Evolutionary conservation across 1,140 invertebrate species (phyloP).

Genomic region (Drosophila jambulina): DNA sequence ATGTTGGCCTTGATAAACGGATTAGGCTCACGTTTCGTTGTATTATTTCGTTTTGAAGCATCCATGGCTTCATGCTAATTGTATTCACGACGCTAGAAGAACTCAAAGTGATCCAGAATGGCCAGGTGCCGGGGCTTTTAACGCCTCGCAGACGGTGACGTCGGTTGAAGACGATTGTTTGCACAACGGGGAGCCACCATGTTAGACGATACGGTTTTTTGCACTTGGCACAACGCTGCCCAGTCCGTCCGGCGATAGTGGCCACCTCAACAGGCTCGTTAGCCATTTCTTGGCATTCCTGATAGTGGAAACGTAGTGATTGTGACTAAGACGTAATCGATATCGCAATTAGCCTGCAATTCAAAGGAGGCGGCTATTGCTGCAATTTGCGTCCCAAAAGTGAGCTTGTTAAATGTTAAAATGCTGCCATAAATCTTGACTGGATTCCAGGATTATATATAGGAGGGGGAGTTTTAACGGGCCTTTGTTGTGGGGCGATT

Average conservation of each 20-base stretch:
- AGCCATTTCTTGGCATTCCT: conserved; percentile 4
- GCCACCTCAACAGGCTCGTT: conserved; percentile 16
- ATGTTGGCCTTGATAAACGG: conserved; percentile 63
- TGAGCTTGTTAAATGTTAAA: conserved; percentile 3
- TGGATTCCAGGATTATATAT: conserved; percentile 15
- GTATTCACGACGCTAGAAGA: conserved; percentile 19
- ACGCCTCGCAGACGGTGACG: conserved; percentile 28
- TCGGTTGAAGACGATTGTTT: conserved; percentile 23
- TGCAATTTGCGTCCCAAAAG: conserved; percentile 9
- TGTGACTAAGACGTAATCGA: conserved; percentile 41
- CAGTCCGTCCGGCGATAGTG: conserved; percentile 40
- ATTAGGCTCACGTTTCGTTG: conserved; percentile 57
- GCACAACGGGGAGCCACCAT: conserved; percentile 32
- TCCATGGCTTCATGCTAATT: conserved; percentile 58
- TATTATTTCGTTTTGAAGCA: conserved; percentile 35
- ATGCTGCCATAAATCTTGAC: conserved; percentile 36
- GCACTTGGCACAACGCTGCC: conserved; percentile 62
- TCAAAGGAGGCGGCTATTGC: conserved; percentile 25
- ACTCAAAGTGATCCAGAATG: conserved; percentile 39
- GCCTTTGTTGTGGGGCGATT: conserved; percentile 26
- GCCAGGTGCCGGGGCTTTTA: conserved; percentile 38
- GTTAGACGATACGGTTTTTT: conserved; percentile 52
- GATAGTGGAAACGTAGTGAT: conserved; percentile 33
- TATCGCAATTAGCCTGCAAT: conserved; percentile 11
- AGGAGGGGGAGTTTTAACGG: conserved; percentile 11